These are phyloP conservation scores for Brachionus paranguensis DNA, from an alignment of 1,140 invertebrate genomes.

Conservation along the genomic window DNA sequence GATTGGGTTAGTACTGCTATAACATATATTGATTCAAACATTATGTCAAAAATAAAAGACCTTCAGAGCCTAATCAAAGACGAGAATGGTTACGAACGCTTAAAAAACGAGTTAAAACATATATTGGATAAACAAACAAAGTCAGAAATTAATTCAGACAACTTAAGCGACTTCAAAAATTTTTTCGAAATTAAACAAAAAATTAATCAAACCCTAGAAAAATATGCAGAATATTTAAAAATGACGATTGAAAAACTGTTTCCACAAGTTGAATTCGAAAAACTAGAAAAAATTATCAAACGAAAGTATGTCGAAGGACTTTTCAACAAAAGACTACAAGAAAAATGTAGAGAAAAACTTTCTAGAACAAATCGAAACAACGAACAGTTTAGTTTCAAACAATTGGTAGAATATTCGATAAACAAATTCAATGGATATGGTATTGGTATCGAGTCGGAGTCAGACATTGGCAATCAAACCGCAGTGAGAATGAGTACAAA, in stretches of 20 bases:
- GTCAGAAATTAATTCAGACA: not conserved
- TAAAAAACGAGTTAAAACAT: not conserved
- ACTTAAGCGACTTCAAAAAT: not conserved
- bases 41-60: too few relatives aligned
- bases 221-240: too few relatives aligned
- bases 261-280: conserved; percentile 9
- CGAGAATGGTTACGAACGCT: not conserved
- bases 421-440: not conserved
- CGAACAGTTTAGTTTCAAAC: not conserved
- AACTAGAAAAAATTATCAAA: conserved; percentile 3
- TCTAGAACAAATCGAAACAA: conserved; percentile 10
- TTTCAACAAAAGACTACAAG: not conserved
- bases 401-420: not conserved
- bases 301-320: conserved; percentile 7
- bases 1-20: too few relatives aligned
- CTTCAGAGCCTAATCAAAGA: too few relatives aligned
- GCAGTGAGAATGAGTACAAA: too few relatives aligned
- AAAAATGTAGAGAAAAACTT: not conserved
- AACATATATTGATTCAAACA: too few relatives aligned
- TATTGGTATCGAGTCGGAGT: not conserved
- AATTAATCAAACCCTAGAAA: not conserved
- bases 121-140: not conserved
- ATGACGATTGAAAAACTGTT: too few relatives aligned
- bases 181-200: not conserved
- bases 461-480: too few relatives aligned